Base-by-base conservation (phyloP, 2,797 vertebrate genomes). In the Pipistrellus pipistrellus region DNA sequence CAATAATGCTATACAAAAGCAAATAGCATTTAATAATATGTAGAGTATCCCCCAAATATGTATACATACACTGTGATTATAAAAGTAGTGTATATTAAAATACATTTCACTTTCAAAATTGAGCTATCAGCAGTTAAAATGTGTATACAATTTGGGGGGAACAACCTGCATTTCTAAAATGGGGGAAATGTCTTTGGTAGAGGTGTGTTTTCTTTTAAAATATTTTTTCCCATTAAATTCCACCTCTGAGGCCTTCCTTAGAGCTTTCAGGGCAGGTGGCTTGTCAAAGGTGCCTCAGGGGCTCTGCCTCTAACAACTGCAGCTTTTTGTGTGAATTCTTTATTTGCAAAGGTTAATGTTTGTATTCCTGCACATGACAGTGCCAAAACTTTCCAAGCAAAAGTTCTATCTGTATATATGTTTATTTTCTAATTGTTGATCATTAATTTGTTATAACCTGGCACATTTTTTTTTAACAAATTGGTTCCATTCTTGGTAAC, bases 351-450 rank as follows among this genome's bases (percentile, higher is more conserved):
- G 30, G 53, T 55, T 64, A 91, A 59, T 88, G 75, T 66, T 30
- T 76, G 15, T 88, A 53, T 69, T 86, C 64, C 27, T 48, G 6
- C 23, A 84, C 5, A 35, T 64, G 53, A 80, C 13, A 46, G 69
- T 38, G 14, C 9, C 83, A 44, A 77, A 85, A 75, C 14, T 68
- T 77, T 62, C 44, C 78, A 62, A 68, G 53, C 44, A 64, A 62
- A 85, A 38, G 4, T 76, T 75, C 21, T 82, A 59, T 8, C 30
- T 53, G 25, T 41, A 85, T 30, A 85, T 25, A 35, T 77, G 15
- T 30, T 89, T 91, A 75, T 75, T 96, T 88, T 91, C 64, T 51
- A 85, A 51, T 48, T 46, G 20, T 69, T 82, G 32, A 51, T 82
- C 25, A 83, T 83, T 71, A 46, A 55, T 55, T 80, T 82, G 59